A percentile compares a stretch with the other conserved stretches of the same genome.
Evolutionary conservation across 2,113 vertebrate species (phyloP).

Genomic region (Xyrauchen texanus): DNA sequence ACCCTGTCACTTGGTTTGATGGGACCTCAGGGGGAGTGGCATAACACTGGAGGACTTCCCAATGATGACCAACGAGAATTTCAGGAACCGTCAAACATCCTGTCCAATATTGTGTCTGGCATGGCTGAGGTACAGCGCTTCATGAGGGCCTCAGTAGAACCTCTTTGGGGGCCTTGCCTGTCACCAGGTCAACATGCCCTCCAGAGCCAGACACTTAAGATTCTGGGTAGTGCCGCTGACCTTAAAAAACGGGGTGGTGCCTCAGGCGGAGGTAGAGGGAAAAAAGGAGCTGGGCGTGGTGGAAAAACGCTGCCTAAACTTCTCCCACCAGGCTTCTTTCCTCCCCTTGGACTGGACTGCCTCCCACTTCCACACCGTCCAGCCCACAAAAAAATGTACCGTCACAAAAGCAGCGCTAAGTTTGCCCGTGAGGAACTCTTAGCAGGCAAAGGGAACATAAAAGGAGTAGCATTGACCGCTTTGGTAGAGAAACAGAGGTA

Average conservation of each 20-base stretch:
- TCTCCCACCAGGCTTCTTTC: slow-evolving; percentile 72
- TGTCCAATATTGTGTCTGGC: slow-evolving; percentile 97
- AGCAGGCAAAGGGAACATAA: slow-evolving; percentile 92
- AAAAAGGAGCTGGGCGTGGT: slow-evolving; percentile 86
- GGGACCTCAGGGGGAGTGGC: slow-evolving; percentile 78
- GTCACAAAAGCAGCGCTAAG: slow-evolving; percentile 97
- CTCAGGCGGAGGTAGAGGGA: slow-evolving; percentile 80
- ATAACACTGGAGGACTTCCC: slow-evolving; percentile 79
- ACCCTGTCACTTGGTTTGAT: slow-evolving; percentile 75
- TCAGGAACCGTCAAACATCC: slow-evolving; percentile 96
- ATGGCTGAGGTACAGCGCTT: slow-evolving; percentile 99
- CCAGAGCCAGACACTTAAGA: slow-evolving; percentile 98
- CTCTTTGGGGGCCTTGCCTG: slow-evolving; percentile 91
- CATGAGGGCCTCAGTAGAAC: slow-evolving; percentile 98
- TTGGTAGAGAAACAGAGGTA: slow-evolving; percentile 99
- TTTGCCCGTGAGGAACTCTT: slow-evolving; percentile 93
- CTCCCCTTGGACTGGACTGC: slow-evolving; percentile 81
- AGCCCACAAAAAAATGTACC: slow-evolving; percentile 99
- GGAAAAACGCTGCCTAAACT: slow-evolving; percentile 87
- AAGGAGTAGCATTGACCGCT: slow-evolving; percentile 92
- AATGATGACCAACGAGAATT: slow-evolving; percentile 97
- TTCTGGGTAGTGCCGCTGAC: slow-evolving; percentile 92
- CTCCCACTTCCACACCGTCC: slow-evolving; percentile 90
- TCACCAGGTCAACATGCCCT: slow-evolving; percentile 92
- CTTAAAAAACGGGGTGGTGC: slow-evolving; percentile 87